phyloP scores from a whole-genome alignment of 1,140 invertebrate genomes.

The Pseudomyrmex concolor region DNA sequence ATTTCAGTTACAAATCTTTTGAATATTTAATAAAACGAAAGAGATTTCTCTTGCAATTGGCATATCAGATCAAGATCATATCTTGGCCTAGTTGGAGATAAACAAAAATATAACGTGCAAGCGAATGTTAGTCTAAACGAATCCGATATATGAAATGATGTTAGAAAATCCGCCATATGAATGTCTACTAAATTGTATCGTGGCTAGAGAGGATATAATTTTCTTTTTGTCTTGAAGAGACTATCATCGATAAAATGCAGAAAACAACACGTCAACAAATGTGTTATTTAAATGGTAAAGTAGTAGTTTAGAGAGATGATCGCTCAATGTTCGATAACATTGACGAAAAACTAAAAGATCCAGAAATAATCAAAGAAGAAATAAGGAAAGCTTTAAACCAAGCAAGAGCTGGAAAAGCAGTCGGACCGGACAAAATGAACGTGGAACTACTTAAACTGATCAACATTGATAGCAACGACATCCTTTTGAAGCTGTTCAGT shows the following conservation, averaged over 20 bases:
- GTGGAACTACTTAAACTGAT: not conserved
- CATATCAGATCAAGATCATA: constrained; percentile 11
- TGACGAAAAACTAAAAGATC: too few species aligned
- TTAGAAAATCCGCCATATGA: not conserved
- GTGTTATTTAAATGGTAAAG: constrained; percentile 30
- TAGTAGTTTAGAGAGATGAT: not conserved
- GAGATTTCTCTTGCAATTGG: constrained; percentile 6
- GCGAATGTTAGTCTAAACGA: not conserved
- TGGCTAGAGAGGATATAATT: not conserved
- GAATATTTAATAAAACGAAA: constrained; percentile 10
- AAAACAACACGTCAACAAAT: constrained; percentile 63
- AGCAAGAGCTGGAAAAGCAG: too few species aligned
- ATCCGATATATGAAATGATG: not conserved
- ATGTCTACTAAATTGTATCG: not conserved
- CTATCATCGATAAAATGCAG: constrained; percentile 51
- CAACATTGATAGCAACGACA: constrained; percentile 2
- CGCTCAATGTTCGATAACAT: too few species aligned
- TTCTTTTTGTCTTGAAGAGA: constrained; percentile 32
- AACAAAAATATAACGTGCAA: constrained; percentile 1
- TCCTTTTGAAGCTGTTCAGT: not conserved
- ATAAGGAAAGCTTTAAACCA: too few species aligned
- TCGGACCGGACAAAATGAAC: not conserved
- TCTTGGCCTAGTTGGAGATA: constrained; percentile 19
- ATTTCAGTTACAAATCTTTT: not conserved
- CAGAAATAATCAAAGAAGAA: too few species aligned